Base-by-base conservation (phyloP, 2,113 vertebrate genomes). In the Corynorhinus townsendii region DNA sequence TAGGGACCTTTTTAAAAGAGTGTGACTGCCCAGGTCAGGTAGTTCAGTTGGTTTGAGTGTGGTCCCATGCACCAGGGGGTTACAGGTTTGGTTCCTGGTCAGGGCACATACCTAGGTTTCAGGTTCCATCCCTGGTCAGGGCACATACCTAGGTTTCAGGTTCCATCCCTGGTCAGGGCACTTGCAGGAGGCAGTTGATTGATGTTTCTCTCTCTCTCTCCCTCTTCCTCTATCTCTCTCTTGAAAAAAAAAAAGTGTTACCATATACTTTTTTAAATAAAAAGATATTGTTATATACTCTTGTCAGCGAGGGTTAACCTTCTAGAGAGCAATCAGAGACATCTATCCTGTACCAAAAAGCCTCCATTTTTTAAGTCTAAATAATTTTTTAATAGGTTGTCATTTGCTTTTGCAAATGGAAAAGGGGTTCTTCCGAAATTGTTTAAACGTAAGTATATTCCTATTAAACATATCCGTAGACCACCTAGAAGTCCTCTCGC, bases 301-400 rank as follows among this genome's bases (percentile, higher is more conserved):
- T 19, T 72, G 17, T 19, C 64, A 66, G 11, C 22, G 30, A 83
- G 14, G 8, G 66, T 86, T 19, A 82, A n/a, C 0, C n/a, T 45
- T 87, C 89, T 86, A 77, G 77, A 94, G 81, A 93, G 19, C 16
- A 33, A 38, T 68, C 3, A n/a, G 33, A 28, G 64, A 86, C 1
- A 33, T 38, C 54, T 38, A 47, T 33, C 22, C 14, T 38, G 1
- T 81, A 30, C 3, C 43, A 72, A 86, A 76, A 91, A 20, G 35
- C 40, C 35, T 95, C 75, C 28, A 85, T 77, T 95, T 86, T 95
- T 88, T 81, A 87, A 91, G 52, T n/a, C 52, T 52, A 77, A 77
- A 83, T 75, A 84, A 30, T 71, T 59, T 96, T 93, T 88, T 89
- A 66, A 82, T 11, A 64, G 30, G 64, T 30, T 14, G 20, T 56